Evolutionary conservation across 2,888 invertebrate species (phyloP).

Genomic region (Ennomos erosarius): DNA sequence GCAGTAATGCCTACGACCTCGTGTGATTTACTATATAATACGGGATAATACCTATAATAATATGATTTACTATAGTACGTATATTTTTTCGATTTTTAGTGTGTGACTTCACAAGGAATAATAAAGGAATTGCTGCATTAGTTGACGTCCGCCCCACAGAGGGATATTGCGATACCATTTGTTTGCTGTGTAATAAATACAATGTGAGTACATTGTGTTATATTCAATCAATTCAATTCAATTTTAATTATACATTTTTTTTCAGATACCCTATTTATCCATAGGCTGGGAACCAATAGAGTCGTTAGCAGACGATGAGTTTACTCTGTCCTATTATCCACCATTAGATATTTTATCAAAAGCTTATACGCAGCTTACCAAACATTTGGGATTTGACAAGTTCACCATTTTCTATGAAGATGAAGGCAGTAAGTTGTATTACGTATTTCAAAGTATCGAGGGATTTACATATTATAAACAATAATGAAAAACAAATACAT

Average conservation of each 20-base stretch:
- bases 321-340: constrained; percentile 85
- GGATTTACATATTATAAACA: too few relatives aligned
- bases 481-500: too few relatives aligned
- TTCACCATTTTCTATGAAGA: constrained; percentile 93
- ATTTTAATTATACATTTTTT: constrained; percentile 11
- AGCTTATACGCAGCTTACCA: constrained; percentile 88
- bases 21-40: too few relatives aligned
- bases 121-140: constrained; percentile 62
- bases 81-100: constrained; percentile 54
- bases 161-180: constrained; percentile 71
- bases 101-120: constrained; percentile 63
- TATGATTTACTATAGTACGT: too few relatives aligned
- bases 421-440: constrained; percentile 86
- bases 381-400: constrained; percentile 89
- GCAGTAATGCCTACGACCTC: too few relatives aligned
- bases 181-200: constrained; percentile 70
- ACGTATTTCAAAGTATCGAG: too few relatives aligned
- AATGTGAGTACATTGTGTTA: constrained; percentile 59
- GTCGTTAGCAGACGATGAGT: constrained; percentile 81
- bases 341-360: constrained; percentile 87
- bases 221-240: too few relatives aligned
- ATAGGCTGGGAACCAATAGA: constrained; percentile 88
- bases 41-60: too few relatives aligned
- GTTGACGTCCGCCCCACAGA: constrained; percentile 71
- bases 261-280: constrained; percentile 90